Base-by-base conservation (phyloP, 1,140 invertebrate genomes). In the Cotesia vestalis region DNA sequence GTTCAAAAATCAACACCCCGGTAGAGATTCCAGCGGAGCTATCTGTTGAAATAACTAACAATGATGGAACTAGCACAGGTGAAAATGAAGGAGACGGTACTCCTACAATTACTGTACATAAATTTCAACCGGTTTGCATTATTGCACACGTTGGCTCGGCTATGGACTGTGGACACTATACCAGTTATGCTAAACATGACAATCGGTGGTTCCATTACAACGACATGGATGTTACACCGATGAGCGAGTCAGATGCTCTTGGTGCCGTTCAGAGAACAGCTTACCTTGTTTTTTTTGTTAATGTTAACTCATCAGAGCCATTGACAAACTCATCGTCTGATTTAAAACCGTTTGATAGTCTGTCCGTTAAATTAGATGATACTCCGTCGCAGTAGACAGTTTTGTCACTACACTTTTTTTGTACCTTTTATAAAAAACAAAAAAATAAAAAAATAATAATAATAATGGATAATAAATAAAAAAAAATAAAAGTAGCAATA, bases 101-200 rank as follows among this genome's bases (percentile, higher is more conserved):
- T 27, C 27, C 5, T 9, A 46, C 40, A 9, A 46, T 2, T 69
- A 60, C 53, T 8, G 52, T 36, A 36, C 72, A 76, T 66, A 72
- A 59, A 12, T 84, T 83, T 40, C 78, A 83, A 64, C 82, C 83
- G 1, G 73, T 83, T 8, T 77, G 79, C 60, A 80, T 83, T 55
- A 84, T 84, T 64, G 79, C 81, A 12, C 83, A 84, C 46, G 81
- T 83, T 12, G 83, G 83, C 51, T 76, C 76, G 14, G 81, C 78
- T 5, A 80, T 84, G 74, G 80, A 84, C 63, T 84, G 80, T 66
- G 83, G 83, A 34, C 83, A 84, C 71, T 84, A 84, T 61, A 84
- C 82, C 20, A 83, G 81, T 64, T 84, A 83, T 66, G 78, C 83
- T 4, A 80, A 78, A 66, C 81, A 83, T 53, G 72, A 79, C 1